Conservation (phyloP, 2,797 vertebrate species). For the Agapornis canus region DNA sequence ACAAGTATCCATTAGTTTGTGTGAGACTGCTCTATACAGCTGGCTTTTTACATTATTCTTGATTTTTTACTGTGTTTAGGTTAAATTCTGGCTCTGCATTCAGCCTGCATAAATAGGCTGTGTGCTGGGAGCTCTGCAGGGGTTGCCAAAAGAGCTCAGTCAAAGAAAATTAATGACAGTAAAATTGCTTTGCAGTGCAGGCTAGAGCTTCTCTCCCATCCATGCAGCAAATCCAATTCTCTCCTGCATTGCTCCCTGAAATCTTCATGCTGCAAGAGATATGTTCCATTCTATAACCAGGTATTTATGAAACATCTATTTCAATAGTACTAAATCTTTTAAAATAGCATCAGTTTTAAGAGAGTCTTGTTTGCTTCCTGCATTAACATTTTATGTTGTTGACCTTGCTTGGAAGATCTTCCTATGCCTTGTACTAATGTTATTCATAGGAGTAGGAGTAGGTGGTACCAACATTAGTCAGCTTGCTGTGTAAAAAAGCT, state of each 20-base stretch:
- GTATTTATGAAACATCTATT: neutral
- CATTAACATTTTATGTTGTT: neutral
- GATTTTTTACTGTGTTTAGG: neutral
- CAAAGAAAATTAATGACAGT: neutral
- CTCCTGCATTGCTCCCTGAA: neutral
- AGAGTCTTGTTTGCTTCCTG: neutral
- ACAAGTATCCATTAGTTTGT: neutral
- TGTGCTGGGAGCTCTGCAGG: neutral
- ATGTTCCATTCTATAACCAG: neutral
- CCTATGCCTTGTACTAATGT: neutral
- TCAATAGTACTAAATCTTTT: neutral
- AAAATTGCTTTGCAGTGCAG: neutral
- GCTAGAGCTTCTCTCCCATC: neutral
- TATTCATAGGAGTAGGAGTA: neutral
- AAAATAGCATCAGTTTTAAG: neutral
- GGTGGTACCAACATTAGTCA: neutral
- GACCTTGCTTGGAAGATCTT: neutral
- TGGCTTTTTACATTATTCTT: neutral
- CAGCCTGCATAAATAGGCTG: neutral
- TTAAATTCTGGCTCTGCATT: neutral
- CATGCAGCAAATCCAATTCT: neutral
- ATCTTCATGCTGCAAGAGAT: neutral
- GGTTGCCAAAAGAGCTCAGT: neutral
- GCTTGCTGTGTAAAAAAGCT: neutral
- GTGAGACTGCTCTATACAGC: neutral